These are phyloP conservation scores for Trichonephila clavata DNA, from an alignment of 1,140 invertebrate genomes.

Conservation along the genomic window DNA sequence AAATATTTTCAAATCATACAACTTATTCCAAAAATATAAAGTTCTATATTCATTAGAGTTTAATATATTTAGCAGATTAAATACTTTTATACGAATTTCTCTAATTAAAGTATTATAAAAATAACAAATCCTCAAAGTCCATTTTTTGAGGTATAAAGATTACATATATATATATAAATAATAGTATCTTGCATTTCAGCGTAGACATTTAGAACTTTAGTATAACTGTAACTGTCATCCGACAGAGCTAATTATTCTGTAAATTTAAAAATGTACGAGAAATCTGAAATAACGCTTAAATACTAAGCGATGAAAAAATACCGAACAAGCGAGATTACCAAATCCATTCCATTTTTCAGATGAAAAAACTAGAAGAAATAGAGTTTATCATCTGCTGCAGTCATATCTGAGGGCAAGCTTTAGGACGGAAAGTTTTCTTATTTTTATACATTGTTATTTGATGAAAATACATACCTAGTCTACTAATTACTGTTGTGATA, in stretches of 20 bases:
- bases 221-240: background rate
- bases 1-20: no score
- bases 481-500: background rate
- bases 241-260: background rate
- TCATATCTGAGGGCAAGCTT: constrained; percentile 47
- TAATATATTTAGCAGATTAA: background rate
- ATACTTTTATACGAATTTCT: background rate
- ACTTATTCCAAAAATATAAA: no score
- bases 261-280: background rate
- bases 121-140: background rate
- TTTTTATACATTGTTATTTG: constrained; percentile 60
- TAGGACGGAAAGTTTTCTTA: constrained; percentile 55
- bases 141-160: background rate
- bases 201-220: background rate
- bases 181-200: background rate
- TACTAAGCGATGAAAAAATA: background rate
- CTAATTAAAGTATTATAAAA: background rate
- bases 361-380: constrained; percentile 31
- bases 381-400: constrained; percentile 54
- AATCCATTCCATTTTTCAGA: constrained; percentile 38
- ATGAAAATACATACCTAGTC: constrained; percentile 21
- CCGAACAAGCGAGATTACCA: background rate
- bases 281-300: background rate
- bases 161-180: background rate
- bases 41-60: no score